phyloP scores from a whole-genome alignment of 2,113 vertebrate species.

The Heterotilapia buettikoferi region DNA sequence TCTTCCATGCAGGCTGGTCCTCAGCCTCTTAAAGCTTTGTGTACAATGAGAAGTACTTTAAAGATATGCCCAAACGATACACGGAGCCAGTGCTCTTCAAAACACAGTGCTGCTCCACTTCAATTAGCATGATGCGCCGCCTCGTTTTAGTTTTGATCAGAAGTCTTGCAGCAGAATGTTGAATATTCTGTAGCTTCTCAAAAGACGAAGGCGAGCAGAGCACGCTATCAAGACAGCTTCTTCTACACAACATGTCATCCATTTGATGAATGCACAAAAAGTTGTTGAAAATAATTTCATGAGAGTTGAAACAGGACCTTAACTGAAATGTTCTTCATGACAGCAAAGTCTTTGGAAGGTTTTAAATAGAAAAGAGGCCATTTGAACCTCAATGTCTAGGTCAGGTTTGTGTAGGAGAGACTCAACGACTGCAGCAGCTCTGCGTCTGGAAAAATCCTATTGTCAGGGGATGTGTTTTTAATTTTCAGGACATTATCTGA shows the following conservation, averaged over 20 bases:
- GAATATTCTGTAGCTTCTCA: not conserved
- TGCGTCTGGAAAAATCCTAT: not conserved
- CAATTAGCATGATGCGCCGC: not conserved
- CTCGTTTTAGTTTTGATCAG: not conserved
- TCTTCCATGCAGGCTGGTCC: not conserved
- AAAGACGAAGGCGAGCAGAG: not conserved
- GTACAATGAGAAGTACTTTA: conserved; percentile 6
- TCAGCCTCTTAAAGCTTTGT: not conserved
- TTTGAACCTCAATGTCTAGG: not conserved
- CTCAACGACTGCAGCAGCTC: not conserved
- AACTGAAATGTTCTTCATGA: not conserved
- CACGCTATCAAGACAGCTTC: not conserved
- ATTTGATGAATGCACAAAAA: not conserved
- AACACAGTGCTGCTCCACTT: not conserved
- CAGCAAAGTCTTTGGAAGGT: not conserved
- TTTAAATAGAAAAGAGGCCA: not conserved
- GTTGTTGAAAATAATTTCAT: not conserved
- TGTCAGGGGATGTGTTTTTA: not conserved
- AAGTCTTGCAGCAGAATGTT: not conserved
- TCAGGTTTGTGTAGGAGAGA: not conserved
- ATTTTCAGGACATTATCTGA: not conserved
- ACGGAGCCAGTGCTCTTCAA: not conserved
- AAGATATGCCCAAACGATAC: not conserved
- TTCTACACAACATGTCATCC: not conserved
- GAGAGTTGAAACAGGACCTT: not conserved